Evolutionary conservation across 1,140 invertebrate species (phyloP).

Genomic region (Papilio aristodemus): DNA sequence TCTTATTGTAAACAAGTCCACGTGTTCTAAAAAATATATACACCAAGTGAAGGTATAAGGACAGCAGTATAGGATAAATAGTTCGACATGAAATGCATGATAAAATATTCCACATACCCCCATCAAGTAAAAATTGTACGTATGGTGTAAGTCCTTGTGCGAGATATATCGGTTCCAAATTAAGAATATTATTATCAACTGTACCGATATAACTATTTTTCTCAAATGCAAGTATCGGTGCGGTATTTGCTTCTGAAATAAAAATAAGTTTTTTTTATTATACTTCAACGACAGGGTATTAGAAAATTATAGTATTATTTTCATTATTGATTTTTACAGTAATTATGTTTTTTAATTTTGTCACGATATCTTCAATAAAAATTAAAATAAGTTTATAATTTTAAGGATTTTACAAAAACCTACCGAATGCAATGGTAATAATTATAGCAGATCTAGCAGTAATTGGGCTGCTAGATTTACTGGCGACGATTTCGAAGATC

Average conservation of each 20-base stretch:
- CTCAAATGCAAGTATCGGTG: neutral
- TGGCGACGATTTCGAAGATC: slow-evolving; percentile 36
- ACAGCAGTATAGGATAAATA: no score
- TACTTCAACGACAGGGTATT: no score
- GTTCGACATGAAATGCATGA: neutral
- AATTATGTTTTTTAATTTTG: no score
- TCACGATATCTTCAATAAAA: no score
- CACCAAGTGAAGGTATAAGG: no score
- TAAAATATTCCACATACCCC: neutral
- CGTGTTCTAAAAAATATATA: neutral
- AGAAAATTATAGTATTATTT: no score
- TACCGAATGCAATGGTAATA: neutral
- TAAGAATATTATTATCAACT: neutral
- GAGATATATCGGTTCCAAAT: neutral
- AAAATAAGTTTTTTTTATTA: neutral
- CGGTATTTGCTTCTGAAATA: neutral
- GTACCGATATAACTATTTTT: neutral
- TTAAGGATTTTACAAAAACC: neutral
- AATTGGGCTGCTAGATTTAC: slow-evolving; percentile 8
- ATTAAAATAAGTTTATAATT: no score
- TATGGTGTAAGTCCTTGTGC: neutral
- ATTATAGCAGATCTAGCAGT: slow-evolving; percentile 7
- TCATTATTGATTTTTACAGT: no score
- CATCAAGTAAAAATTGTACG: neutral
- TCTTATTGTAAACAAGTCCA: neutral